Evolutionary conservation across 2,888 invertebrate species (phyloP).

Genomic region (Smittia aterrima): DNA sequence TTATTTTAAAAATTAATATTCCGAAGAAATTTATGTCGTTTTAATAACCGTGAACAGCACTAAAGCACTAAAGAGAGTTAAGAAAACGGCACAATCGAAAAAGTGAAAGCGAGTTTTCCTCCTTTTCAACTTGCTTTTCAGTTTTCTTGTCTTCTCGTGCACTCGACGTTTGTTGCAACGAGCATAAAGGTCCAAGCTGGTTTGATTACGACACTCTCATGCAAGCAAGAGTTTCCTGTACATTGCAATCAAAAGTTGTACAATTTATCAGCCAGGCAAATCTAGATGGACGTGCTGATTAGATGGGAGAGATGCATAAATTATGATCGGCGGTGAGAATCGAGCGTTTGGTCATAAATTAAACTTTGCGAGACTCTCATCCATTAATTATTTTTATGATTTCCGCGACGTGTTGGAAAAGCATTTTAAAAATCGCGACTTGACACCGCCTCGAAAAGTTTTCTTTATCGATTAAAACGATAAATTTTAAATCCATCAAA

Average conservation of each 20-base stretch:
- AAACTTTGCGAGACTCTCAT: background rate
- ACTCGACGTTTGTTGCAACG: slow-evolving; percentile 4
- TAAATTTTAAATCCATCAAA: background rate
- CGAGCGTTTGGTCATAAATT: background rate
- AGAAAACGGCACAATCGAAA: slow-evolving; percentile 12
- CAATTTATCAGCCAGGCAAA: background rate
- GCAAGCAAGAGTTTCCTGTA: background rate
- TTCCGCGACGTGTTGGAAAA: background rate
- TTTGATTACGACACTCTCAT: background rate
- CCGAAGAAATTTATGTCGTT: slow-evolving; percentile 39
- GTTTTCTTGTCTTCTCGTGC: background rate
- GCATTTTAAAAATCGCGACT: background rate
- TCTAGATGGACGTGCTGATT: slow-evolving; percentile 2
- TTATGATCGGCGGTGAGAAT: background rate
- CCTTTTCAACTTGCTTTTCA: slow-evolving; percentile 12
- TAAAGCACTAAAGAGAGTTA: background rate
- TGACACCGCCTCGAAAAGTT: background rate
- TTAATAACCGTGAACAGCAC: slow-evolving; percentile 30
- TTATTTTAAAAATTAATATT: slow-evolving; percentile 40
- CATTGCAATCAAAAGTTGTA: background rate
- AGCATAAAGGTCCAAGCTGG: slow-evolving; percentile 4
- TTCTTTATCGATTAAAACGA: background rate
- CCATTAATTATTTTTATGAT: background rate
- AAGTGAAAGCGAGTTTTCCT: slow-evolving; percentile 40
- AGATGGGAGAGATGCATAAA: slow-evolving; percentile 3